Conservation (phyloP, 2,113 vertebrate species). For the Coryphaenoides rupestris region DNA sequence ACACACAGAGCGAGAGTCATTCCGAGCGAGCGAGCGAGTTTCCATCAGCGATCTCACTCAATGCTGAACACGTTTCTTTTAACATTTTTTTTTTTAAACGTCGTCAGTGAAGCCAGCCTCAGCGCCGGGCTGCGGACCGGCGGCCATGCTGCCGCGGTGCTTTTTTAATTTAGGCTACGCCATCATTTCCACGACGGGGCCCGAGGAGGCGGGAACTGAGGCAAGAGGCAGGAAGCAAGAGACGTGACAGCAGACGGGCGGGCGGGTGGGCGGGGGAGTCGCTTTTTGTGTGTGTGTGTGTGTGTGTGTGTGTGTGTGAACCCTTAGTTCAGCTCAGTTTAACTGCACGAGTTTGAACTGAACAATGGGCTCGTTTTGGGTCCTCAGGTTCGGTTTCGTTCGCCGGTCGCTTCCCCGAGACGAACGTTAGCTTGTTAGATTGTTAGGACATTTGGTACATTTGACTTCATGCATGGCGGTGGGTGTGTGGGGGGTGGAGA, state of each 20-base stretch:
- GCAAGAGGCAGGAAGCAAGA: neutral
- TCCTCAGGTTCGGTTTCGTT: no score
- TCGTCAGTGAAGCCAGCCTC: neutral
- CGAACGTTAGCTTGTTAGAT: no score
- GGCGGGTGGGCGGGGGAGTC: neutral
- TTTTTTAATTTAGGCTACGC: neutral
- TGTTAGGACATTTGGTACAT: no score
- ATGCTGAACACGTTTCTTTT: neutral
- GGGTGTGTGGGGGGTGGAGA: no score
- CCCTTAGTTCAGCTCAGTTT: no score
- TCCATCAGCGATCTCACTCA: neutral
- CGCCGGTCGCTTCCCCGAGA: no score
- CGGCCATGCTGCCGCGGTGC: neutral
- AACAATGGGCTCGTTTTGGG: slow-evolving; percentile 88
- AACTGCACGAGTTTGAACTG: slow-evolving; percentile 38
- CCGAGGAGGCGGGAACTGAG: no score
- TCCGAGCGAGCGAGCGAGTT: neutral
- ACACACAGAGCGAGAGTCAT: no score
- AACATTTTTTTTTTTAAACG: neutral
- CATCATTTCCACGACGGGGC: neutral
- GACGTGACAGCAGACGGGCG: neutral
- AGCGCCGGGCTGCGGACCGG: neutral
- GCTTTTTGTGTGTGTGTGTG: neutral
- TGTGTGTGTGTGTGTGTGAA: neutral
- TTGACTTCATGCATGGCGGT: no score